phyloP scores from a whole-genome alignment of 2,888 invertebrate genomes.

The Cyclophora albipunctata region DNA sequence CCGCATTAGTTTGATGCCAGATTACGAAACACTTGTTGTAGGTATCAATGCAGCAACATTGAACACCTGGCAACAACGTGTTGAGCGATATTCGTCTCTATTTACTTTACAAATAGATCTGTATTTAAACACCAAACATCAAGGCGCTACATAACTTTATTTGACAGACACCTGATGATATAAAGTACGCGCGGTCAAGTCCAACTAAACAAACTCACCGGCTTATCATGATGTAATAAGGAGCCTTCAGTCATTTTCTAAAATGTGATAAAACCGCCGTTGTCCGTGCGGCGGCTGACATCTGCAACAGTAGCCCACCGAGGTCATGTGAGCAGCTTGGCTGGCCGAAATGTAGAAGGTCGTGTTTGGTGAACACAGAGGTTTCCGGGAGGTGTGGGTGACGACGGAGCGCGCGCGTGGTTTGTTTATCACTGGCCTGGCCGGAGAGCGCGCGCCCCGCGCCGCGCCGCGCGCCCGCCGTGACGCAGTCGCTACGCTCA shows the following conservation, averaged over 20 bases:
- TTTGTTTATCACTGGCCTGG: conserved; percentile 51
- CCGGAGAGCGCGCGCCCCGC: conserved; percentile 21
- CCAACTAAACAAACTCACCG: conserved; percentile 49
- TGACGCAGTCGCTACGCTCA: conserved; percentile 12
- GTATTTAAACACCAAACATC: no score
- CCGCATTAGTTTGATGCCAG: no score
- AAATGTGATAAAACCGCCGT: conserved; percentile 71
- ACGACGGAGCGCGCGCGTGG: conserved; percentile 49
- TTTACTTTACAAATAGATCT: no score
- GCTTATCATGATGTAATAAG: conserved; percentile 56
- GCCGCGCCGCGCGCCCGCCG: conserved; percentile 19
- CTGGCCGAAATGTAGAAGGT: conserved; percentile 13
- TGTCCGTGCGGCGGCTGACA: conserved; percentile 68
- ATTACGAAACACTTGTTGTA: no score
- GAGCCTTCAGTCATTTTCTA: conserved; percentile 73
- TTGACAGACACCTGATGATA: conserved; percentile 4
- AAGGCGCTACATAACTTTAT: no score
- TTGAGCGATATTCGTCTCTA: no score
- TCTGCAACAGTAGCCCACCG: conserved; percentile 63
- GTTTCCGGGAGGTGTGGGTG: conserved; percentile 55
- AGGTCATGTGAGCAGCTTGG: conserved; percentile 52
- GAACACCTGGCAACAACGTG: no score
- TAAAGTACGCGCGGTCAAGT: conserved; percentile 6
- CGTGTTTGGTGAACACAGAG: conserved; percentile 53
- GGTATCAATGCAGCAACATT: no score